Conservation (phyloP, 2,797 vertebrate species). For the Falco concolor region DNA sequence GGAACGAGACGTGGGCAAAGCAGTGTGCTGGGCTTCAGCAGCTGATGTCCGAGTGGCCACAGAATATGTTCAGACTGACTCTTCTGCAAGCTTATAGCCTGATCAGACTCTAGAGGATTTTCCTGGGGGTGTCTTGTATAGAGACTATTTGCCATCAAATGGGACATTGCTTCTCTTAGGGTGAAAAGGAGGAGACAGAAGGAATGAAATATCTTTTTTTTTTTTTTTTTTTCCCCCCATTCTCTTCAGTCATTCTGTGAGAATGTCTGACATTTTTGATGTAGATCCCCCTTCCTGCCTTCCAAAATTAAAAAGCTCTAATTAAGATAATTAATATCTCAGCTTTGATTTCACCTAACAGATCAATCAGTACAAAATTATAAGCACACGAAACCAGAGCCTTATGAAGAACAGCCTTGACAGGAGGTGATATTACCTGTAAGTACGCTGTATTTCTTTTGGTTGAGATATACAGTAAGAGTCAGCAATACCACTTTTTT, state of each 20-base stretch:
- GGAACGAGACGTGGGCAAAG: fast-evolving
- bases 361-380: not conserved
- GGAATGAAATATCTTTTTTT: not conserved
- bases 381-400: not conserved
- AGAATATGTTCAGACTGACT: not conserved
- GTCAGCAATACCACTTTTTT: not conserved
- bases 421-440: not conserved
- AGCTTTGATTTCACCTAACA: not conserved
- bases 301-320: not conserved
- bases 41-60: not conserved
- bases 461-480: not conserved
- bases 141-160: not conserved
- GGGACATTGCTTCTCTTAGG: not conserved
- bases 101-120: not conserved
- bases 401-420: not conserved
- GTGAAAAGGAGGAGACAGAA: not conserved
- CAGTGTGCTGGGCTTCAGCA: not conserved
- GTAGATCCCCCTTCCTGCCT: not conserved
- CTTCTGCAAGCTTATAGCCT: not conserved
- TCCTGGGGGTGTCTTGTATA: not conserved
- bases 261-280: not conserved
- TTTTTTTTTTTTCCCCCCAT: too few relatives aligned
- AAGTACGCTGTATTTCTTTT: not conserved
- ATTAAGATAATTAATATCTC: not conserved
- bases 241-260: not conserved